Evolutionary conservation across 2,113 vertebrate species (phyloP).

Genomic region (Anguilla japonica): DNA sequence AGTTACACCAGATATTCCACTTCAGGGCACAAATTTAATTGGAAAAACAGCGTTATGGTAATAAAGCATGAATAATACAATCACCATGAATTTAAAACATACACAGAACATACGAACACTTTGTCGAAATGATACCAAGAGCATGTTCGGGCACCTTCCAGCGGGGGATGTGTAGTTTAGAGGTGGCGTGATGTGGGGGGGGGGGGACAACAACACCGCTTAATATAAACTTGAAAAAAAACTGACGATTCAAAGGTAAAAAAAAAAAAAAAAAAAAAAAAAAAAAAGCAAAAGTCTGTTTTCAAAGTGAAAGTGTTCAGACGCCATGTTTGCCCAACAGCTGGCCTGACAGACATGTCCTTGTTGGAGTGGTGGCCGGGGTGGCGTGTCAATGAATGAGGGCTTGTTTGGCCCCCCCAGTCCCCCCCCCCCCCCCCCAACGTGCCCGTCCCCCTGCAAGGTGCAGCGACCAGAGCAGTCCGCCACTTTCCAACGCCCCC

Average conservation of each 20-base stretch:
- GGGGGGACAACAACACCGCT: neutral
- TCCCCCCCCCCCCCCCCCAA: neutral
- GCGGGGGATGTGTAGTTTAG: neutral
- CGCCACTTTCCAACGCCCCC: neutral
- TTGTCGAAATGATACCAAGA: conserved; percentile 39
- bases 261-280: neutral
- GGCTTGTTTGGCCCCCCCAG: conserved; percentile 30
- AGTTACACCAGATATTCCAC: neutral
- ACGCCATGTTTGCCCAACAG: conserved; percentile 42
- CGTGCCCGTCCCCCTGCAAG: neutral
- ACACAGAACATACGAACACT: conserved; percentile 28
- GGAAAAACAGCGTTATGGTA: conserved; percentile 27
- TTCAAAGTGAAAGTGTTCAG: conserved; percentile 47
- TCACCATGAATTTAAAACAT: conserved; percentile 28
- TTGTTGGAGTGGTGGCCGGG: neutral
- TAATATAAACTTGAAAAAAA: conserved; percentile 11
- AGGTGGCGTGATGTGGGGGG: neutral
- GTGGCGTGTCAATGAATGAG: conserved; percentile 56
- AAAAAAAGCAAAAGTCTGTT: conserved; percentile 12
- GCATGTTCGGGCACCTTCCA: conserved; percentile 29
- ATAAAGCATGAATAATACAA: conserved; percentile 48
- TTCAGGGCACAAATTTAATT: conserved; percentile 12
- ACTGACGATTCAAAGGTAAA: neutral
- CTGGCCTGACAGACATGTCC: neutral
- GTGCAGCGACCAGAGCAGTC: neutral